phyloP scores from a whole-genome alignment of 2,113 vertebrate species.

The Himantopus leucocephalus region DNA sequence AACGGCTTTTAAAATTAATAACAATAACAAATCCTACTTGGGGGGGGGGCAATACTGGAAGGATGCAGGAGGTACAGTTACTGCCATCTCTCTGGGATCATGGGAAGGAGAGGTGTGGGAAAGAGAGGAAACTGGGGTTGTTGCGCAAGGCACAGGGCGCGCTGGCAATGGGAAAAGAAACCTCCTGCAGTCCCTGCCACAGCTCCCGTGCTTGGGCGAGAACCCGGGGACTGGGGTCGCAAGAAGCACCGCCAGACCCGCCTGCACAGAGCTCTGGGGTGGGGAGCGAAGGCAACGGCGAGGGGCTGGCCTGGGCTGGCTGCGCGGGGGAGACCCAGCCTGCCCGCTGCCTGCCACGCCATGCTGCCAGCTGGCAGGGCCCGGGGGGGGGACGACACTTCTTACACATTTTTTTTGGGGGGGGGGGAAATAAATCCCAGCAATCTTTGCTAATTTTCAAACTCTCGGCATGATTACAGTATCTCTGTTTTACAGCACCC shows the following conservation, averaged over 20 bases:
- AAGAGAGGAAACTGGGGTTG: background rate
- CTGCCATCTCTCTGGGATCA: background rate
- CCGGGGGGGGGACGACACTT: background rate
- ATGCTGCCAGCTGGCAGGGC: background rate
- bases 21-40: background rate
- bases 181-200: background rate
- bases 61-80: background rate
- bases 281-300: fast-evolving
- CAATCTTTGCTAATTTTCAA: background rate
- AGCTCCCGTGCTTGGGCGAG: background rate
- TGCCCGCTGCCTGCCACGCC: fast-evolving
- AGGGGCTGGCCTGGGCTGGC: background rate
- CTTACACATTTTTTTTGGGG: fast-evolving
- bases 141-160: fast-evolving
- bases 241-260: too few species aligned
- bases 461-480: background rate
- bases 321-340: background rate
- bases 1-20: background rate
- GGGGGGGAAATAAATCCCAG: background rate
- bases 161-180: too few species aligned
- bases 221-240: background rate
- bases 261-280: background rate
- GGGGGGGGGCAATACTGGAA: background rate
- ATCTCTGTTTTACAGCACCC: constrained; percentile 21
- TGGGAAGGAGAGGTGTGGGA: background rate